Evolutionary conservation across 2,113 vertebrate species (phyloP), one percentile per base, ranked within the genome.

Genomic region (Sakesphorus luctuosus): DNA sequence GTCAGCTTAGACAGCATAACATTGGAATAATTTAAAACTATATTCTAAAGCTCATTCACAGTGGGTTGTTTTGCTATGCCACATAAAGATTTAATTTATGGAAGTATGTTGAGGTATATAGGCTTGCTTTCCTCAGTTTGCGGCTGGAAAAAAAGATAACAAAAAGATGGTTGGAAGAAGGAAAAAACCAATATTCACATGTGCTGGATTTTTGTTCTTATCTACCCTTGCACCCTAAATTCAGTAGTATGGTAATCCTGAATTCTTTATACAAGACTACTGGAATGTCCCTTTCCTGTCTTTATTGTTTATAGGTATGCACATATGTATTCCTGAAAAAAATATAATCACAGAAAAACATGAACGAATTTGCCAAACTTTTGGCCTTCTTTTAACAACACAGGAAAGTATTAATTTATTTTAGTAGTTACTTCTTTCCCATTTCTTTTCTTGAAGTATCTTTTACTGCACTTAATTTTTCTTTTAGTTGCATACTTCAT

Each of bases 51-150:
- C 43, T 90, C 67, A 44, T 83, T 91, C 47, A 68, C 18, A 44
- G 74, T 47, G 78, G 18, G 35, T 80, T 71, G 63, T 71, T 96
- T 93, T 88, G 78, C 86, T 94, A 47, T 67, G 59, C 59, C 15
- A 44, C 49, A 53, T 58, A 86, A 94, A 52, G 84, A 55, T 94
- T 97, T 96, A 93, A 93, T 94, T 95, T 93, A 93, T 66, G 71
- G 90, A 84, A 46, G 36, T 24, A 87, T 1, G 6, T 94, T 74
- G 76, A 95, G 87, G 71, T 91, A 76, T 79, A 82, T 35, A 85
- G 71, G 82, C 55, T 95, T 87, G 67, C 71, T 88, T 90, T 90
- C 47, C 58, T 91, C 63, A 35, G 23, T 66, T 82, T 38, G 21
- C 63, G 71, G 62, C 89, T 96, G 95, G 71, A 1, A 53, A 84